Base-by-base conservation (phyloP, 37 sponge, comb jelly and placozoan genomes). In the Beroe forskalii region DNA sequence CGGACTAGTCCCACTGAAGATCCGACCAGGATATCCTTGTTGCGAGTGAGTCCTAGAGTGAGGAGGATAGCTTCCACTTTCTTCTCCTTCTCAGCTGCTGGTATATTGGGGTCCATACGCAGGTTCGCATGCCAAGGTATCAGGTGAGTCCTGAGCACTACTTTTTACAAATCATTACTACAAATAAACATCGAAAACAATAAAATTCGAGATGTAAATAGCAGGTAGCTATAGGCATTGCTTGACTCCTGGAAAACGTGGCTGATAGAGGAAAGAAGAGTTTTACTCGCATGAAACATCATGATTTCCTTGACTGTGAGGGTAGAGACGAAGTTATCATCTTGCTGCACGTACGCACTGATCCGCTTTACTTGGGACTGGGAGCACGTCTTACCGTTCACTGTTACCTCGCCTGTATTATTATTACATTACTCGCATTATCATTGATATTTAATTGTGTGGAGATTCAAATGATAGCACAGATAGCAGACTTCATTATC, bases 331-430 rank as follows among this genome's bases (percentile, higher is more conserved):
- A 92, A 92, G 27, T 89, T 38, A 30, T 93, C 93, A 41, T 93
- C 92, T 31, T 93, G 93, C 48, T 93, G 92, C 22, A 93, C 93
- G 37, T 93, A 93, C 17, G 93, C 93, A 42, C 86, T 80, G 37
- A 80, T 25, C 27, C 27, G 17, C 55, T 80, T 80, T 2, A 43
- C 17, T 23, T 80, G 37, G 27, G 44, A 44, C 27, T 80, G 44
- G 1, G 86, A 44, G 0, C 27, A 23, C 4, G 20, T 38, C 30
- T 41, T 44, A 23, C 86, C 86, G 55, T 80, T 80, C 23, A 80
- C 40, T 24, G 20, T 80, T 80, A 80, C 35, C 27, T 35, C 40
- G 14, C 86, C 86, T 72, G 75, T 66, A n/a, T n/a, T n/a, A n/a
- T n/a, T n/a, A n/a, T n/a, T n/a, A n/a, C n/a, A n/a, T n/a, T n/a